These are phyloP conservation scores for Peromyscus attwateri DNA, from an alignment of 2,797 vertebrate species.

Conservation along the genomic window DNA sequence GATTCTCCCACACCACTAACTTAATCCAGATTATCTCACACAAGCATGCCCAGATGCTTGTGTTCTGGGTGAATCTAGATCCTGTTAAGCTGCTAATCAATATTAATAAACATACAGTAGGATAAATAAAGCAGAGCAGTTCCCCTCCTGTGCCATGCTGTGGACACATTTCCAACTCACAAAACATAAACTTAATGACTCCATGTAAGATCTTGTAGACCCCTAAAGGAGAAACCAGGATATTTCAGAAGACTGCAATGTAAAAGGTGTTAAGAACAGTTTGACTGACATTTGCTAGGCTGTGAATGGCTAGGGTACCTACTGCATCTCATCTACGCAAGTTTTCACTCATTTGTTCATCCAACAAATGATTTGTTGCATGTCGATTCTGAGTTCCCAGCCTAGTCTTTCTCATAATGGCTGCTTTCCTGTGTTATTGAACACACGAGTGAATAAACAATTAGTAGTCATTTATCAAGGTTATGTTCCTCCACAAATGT, in stretches of 20 bases:
- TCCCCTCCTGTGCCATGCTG: not conserved
- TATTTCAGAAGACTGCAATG: conserved; percentile 36
- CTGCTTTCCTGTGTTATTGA: not conserved
- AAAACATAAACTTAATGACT: conserved; percentile 22
- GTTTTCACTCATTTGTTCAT: conserved; percentile 35
- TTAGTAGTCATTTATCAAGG: conserved; percentile 14
- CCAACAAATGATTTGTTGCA: not conserved
- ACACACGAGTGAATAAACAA: conserved; percentile 1
- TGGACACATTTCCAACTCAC: conserved; percentile 49
- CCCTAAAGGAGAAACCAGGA: conserved; percentile 2
- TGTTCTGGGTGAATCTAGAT: not conserved
- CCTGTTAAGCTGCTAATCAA: not conserved
- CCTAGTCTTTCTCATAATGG: not conserved
- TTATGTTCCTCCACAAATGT: not conserved
- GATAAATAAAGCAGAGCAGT: not conserved
- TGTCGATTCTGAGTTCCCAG: conserved; percentile 23
- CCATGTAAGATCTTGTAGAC: not conserved
- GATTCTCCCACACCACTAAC: not conserved
- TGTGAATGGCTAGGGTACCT: not conserved
- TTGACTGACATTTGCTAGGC: not conserved
- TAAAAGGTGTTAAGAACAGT: conserved; percentile 25
- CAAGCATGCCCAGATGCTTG: not conserved
- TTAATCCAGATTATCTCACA: not conserved
- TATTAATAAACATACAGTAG: not conserved
- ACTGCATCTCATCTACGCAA: not conserved